Evolutionary conservation across 2,113 vertebrate genomes (phyloP).

Genomic region (Stigmatopora argus): DNA sequence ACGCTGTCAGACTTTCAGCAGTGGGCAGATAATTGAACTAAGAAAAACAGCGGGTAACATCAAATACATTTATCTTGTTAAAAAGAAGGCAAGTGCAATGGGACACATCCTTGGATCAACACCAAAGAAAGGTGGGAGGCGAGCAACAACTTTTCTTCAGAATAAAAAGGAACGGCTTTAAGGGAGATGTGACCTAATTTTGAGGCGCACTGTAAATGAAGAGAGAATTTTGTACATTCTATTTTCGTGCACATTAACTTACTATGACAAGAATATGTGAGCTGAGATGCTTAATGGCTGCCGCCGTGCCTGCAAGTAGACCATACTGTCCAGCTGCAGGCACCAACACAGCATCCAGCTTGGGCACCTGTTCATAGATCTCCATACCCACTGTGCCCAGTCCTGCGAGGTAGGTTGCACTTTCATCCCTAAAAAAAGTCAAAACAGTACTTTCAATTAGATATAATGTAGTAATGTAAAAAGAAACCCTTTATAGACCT

Average conservation of each 20-base stretch:
- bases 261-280: conserved; percentile 77
- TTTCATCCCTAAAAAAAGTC: conserved; percentile 73
- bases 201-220: not conserved
- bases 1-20: conserved; percentile 12
- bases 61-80: conserved; percentile 21
- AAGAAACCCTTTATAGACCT: not conserved
- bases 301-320: conserved; percentile 78
- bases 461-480: too few relatives aligned
- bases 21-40: conserved; percentile 6
- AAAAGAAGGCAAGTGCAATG: conserved; percentile 5
- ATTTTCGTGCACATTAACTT: conserved; percentile 46
- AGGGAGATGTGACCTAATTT: conserved; percentile 13
- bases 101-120: conserved; percentile 9
- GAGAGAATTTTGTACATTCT: not conserved
- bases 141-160: not conserved
- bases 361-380: conserved; percentile 81
- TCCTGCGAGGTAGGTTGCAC: conserved; percentile 77
- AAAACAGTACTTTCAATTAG: not conserved
- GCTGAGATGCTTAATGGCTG: conserved; percentile 84
- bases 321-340: conserved; percentile 80
- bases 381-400: conserved; percentile 85
- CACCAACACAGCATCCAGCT: conserved; percentile 80
- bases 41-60: conserved; percentile 9
- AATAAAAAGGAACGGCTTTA: conserved; percentile 8
- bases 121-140: conserved; percentile 4